Evolutionary conservation across 2,113 vertebrate species (phyloP), one percentile per base, ranked within the genome.

Genomic region (Ctenodactylus gundi): DNA sequence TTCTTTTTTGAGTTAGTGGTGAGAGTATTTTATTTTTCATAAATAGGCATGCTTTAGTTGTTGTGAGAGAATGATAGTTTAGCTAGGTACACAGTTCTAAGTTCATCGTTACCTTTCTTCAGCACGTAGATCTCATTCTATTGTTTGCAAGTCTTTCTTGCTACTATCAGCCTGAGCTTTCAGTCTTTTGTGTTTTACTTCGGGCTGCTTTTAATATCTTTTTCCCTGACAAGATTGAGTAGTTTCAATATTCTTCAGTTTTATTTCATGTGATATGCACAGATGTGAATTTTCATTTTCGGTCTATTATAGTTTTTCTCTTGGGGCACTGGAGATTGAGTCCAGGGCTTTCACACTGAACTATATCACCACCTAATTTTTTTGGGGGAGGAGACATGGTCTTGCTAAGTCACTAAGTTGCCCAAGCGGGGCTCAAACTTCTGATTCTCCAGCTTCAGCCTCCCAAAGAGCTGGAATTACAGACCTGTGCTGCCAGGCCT

Each of bases 1-100:
- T 62, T 89, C 25, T 39, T 62, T 88, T 67, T 39, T 58, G 53
- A 70, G 64, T 60, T 77, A 72, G 18, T 31, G 39, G 51, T 85
- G n/a, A 60, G 11, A 46, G n/a, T 34, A 21, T 91, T 65, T 84
- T 80, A 23, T 93, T 90, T 51, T 67, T 72, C 3, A 65, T 39
- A 13, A 75, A n/a, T 78, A 64, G 12, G 29, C 10, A 60, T 73
- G 23, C 62, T 77, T 75, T 68, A 80, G 44, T 64, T 88, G 36
- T 58, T 88, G 4, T 75, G 78, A 44, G 29, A 72, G 36, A 80
- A 46, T 77, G 85, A 65, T 73, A 84, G 41, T 78, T 96, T 78
- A 94, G 70, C 64, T 91, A 31, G 76, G 41, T 82, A 75, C 57
- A 49, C 36, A 83, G 72, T 58, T 91, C 46, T 89, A 53, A 67